phyloP scores from a whole-genome alignment of 2,113 vertebrate species.

The Fulmarus glacialis region DNA sequence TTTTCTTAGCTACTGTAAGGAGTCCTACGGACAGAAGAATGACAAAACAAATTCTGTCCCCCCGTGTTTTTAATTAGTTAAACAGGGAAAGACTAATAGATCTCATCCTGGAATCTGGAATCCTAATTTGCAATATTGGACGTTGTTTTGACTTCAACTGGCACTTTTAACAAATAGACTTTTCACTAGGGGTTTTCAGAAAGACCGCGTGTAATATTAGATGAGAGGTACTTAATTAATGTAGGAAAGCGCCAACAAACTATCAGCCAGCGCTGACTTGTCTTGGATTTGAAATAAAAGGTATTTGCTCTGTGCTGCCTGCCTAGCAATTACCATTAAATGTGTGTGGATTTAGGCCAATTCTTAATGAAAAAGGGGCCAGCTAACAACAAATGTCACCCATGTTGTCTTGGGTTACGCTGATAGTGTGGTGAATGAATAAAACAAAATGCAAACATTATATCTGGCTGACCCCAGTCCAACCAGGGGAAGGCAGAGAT shows the following conservation, averaged over 20 bases:
- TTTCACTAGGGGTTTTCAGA: constrained; percentile 65
- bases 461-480: background rate
- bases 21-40: background rate
- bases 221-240: constrained; percentile 68
- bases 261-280: constrained; percentile 59
- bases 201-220: constrained; percentile 36
- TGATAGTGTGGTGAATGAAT: constrained; percentile 8
- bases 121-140: constrained; percentile 53
- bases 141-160: constrained; percentile 46
- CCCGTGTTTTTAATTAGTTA: constrained; percentile 18
- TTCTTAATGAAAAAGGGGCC: constrained; percentile 56
- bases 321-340: constrained; percentile 56
- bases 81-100: constrained; percentile 57
- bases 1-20: constrained; percentile 25
- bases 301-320: constrained; percentile 52
- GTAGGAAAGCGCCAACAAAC: constrained; percentile 51
- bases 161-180: constrained; percentile 59
- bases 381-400: constrained; percentile 44
- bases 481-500: background rate
- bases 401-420: background rate
- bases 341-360: constrained; percentile 55
- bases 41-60: constrained; percentile 41
- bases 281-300: constrained; percentile 69
- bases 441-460: background rate
- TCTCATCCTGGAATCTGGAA: constrained; percentile 23